Conservation (phyloP, 2,113 vertebrate genomes). For the Ceratotherium simum region DNA sequence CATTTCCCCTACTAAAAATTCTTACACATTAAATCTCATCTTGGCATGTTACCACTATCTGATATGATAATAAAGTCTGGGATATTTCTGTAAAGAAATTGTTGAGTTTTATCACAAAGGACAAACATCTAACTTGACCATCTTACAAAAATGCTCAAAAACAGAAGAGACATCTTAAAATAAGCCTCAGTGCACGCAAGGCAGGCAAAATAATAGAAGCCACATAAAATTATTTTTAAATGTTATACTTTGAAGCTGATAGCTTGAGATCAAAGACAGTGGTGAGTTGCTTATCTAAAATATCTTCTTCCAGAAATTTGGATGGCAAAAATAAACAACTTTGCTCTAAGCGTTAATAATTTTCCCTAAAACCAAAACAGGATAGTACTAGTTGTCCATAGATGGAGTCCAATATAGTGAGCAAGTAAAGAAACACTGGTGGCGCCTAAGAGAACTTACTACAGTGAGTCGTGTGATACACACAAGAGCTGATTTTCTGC, state of each 20-base stretch:
- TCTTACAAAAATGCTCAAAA: constrained; percentile 74
- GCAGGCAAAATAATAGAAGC: constrained; percentile 73
- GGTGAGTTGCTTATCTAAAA: constrained; percentile 70
- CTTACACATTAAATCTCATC: neutral
- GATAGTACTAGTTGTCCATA: neutral
- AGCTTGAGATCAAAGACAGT: constrained; percentile 77
- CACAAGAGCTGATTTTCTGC: neutral
- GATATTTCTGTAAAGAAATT: constrained; percentile 47
- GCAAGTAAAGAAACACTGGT: neutral
- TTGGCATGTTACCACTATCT: constrained; percentile 28
- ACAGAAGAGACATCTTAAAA: constrained; percentile 68
- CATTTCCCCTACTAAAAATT: neutral
- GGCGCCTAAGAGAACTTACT: neutral
- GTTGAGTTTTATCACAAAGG: constrained; percentile 52
- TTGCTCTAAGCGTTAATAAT: constrained; percentile 51
- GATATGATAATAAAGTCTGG: constrained; percentile 31
- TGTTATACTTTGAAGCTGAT: constrained; percentile 79
- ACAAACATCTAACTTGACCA: constrained; percentile 75
- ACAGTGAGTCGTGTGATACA: neutral
- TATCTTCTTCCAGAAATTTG: constrained; percentile 73
- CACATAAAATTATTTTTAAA: constrained; percentile 77
- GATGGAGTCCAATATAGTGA: neutral
- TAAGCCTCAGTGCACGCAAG: constrained; percentile 41
- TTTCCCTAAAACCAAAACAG: constrained; percentile 56
- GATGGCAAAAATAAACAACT: constrained; percentile 77